These are phyloP conservation scores for Phymanthus crucifer DNA, from an alignment of 92 coral and sea anemone genomes.

Conservation along the genomic window DNA sequence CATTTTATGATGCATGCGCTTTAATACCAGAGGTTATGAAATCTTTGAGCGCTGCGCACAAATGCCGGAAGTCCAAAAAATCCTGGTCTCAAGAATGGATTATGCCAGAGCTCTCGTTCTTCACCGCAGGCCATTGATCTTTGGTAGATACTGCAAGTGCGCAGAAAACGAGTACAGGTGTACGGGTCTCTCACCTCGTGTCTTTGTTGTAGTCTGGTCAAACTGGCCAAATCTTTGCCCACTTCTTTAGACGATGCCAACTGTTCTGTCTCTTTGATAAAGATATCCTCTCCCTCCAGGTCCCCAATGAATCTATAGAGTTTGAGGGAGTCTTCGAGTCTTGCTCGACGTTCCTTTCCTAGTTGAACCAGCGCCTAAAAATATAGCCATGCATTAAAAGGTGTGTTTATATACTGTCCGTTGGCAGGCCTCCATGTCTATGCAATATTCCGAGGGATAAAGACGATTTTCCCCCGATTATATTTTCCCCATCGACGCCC, in stretches of 20 bases:
- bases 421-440: neutral
- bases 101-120: no score
- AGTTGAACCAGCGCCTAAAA: slow-evolving; percentile 70
- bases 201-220: slow-evolving; percentile 85
- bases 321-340: slow-evolving; percentile 87
- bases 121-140: neutral
- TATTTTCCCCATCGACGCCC: no score
- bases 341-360: slow-evolving; percentile 76
- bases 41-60: no score
- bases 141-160: neutral
- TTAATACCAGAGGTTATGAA: no score
- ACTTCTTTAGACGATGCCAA: slow-evolving; percentile 89
- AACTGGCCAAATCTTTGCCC: slow-evolving; percentile 86
- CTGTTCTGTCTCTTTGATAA: slow-evolving; percentile 86
- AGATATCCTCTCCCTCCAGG: slow-evolving; percentile 90
- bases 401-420: neutral
- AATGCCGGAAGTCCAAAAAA: no score
- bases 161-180: no score
- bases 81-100: no score
- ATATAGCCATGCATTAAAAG: neutral
- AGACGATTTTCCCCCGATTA: no score
- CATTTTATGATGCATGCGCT: no score
- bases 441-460: no score
- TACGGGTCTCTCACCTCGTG: slow-evolving; percentile 65
- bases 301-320: slow-evolving; percentile 89